phyloP scores from a whole-genome alignment of 2,888 invertebrate genomes.

The Leucophenga montana region DNA sequence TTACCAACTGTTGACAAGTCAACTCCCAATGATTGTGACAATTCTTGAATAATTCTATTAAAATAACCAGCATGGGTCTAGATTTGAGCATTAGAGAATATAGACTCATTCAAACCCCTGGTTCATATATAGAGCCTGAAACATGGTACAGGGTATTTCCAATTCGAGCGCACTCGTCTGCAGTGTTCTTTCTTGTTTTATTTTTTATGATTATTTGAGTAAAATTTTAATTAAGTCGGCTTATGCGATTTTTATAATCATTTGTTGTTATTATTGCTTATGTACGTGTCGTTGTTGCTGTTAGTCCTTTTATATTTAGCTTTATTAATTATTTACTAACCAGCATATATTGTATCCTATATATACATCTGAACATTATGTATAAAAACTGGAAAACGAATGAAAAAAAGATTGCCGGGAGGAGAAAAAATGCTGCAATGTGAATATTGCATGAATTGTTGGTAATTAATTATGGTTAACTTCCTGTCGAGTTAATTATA shows the following conservation, averaged over 20 bases:
- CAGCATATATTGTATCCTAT: conserved; percentile 20
- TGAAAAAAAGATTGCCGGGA: too few relatives aligned
- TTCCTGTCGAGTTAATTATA: conserved; percentile 58
- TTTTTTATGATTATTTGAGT: conserved; percentile 33
- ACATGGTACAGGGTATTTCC: too few relatives aligned
- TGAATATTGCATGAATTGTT: conserved; percentile 37
- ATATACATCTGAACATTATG: neutral
- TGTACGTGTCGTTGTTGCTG: neutral
- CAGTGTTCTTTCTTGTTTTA: too few relatives aligned
- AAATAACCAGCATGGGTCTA: too few relatives aligned
- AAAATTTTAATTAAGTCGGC: conserved; percentile 37
- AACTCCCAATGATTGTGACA: too few relatives aligned
- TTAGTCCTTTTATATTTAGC: conserved; percentile 10
- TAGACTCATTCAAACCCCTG: too few relatives aligned
- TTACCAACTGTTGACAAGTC: too few relatives aligned
- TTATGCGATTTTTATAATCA: conserved; percentile 24
- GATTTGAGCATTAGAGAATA: too few relatives aligned
- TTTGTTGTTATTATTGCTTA: neutral
- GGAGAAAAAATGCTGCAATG: conserved; percentile 5
- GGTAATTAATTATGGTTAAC: conserved; percentile 62
- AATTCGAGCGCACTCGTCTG: too few relatives aligned
- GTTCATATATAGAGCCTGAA: too few relatives aligned
- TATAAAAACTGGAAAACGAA: too few relatives aligned
- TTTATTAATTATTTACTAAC: conserved; percentile 33
- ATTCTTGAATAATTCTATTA: too few relatives aligned